Evolutionary conservation across 2,888 invertebrate species (phyloP).

Genomic region (Isotomurus palustris): DNA sequence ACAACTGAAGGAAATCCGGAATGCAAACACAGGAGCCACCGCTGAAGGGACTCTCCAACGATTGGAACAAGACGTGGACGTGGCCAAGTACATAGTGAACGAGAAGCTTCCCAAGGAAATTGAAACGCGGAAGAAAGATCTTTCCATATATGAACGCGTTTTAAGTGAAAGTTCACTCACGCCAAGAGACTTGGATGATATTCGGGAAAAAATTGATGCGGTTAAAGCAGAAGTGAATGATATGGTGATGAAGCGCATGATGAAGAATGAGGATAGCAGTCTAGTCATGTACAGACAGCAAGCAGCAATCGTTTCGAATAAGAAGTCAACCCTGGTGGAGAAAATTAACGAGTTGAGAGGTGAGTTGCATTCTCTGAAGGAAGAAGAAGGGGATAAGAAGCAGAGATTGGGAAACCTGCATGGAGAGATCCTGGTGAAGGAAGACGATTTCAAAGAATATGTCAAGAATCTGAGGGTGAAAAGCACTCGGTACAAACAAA

Average conservation of each 20-base stretch:
- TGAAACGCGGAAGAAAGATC: conserved; percentile 59
- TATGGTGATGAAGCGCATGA: conserved; percentile 66
- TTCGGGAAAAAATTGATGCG: conserved; percentile 58
- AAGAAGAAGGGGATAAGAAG: conserved; percentile 57
- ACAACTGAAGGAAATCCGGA: conserved; percentile 60
- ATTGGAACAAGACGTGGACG: conserved; percentile 70
- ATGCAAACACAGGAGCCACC: conserved; percentile 57
- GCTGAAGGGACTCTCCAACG: conserved; percentile 65
- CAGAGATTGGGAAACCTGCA: conserved; percentile 51
- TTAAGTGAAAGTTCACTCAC: conserved; percentile 63
- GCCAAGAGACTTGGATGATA: conserved; percentile 61
- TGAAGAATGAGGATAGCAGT: conserved; percentile 62
- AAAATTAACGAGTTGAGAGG: conserved; percentile 63
- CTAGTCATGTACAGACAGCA: conserved; percentile 80
- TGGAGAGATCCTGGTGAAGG: conserved; percentile 67
- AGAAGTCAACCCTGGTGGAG: conserved; percentile 70
- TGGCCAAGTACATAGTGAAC: conserved; percentile 68
- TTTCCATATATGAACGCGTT: conserved; percentile 65
- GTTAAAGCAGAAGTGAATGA: conserved; percentile 62
- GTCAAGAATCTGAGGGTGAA: conserved; percentile 74
- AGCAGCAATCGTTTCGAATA: conserved; percentile 70
- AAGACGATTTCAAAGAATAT: conserved; percentile 80
- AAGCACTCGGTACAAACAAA: conserved; percentile 75
- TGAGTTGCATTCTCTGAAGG: conserved; percentile 59
- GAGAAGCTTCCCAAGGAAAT: conserved; percentile 76